phyloP scores from a whole-genome alignment of 2,113 vertebrate species.

The Recurvirostra avosetta region DNA sequence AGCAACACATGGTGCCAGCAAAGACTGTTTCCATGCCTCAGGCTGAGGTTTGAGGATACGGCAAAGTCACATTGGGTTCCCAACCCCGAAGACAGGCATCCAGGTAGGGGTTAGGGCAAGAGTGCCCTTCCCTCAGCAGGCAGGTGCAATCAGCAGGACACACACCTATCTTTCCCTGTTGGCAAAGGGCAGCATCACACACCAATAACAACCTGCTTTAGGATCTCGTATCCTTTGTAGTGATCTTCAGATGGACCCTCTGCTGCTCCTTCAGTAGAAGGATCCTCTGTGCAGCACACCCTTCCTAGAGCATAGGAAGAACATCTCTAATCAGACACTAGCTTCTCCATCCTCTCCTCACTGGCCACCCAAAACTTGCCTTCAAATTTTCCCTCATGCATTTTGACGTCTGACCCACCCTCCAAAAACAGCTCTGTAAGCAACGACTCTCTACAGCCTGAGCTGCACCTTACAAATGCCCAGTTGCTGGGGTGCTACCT shows the following conservation, averaged over 20 bases:
- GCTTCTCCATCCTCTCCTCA: background rate
- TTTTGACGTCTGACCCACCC: background rate
- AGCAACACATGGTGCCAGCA: constrained; percentile 51
- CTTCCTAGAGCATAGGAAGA: background rate
- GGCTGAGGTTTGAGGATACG: background rate
- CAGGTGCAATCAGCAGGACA: background rate
- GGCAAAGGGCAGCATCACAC: background rate
- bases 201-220: background rate
- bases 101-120: background rate
- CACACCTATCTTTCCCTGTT: background rate
- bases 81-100: background rate
- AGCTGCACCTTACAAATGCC: background rate
- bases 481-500: background rate
- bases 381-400: background rate
- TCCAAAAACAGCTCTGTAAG: background rate
- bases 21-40: background rate
- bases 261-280: background rate
- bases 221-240: fast-evolving
- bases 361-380: fast-evolving
- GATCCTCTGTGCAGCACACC: background rate
- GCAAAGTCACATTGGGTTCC: background rate
- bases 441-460: background rate
- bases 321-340: background rate
- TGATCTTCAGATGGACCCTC: background rate
- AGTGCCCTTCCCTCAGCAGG: background rate